Evolutionary conservation across 2,797 vertebrate species (phyloP).

Genomic region (Cygnus olor): DNA sequence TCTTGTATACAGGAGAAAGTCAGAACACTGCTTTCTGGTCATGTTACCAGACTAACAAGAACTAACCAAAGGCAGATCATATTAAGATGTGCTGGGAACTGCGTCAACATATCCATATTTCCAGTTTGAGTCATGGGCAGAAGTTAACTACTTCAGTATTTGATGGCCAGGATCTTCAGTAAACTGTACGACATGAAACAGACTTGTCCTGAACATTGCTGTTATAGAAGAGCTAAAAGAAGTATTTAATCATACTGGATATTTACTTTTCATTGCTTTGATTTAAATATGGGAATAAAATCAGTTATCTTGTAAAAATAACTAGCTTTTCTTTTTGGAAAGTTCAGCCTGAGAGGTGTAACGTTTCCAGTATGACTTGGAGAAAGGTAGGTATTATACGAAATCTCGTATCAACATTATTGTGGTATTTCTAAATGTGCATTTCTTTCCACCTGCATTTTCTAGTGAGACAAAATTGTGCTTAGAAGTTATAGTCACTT

Average conservation of each 20-base stretch:
- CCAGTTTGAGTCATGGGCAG: neutral
- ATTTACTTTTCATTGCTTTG: neutral
- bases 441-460: neutral
- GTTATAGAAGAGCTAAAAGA: neutral
- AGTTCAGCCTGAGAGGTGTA: accelerated
- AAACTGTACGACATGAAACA: neutral
- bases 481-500: neutral
- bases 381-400: neutral
- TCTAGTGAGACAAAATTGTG: neutral
- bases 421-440: neutral
- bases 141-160: neutral
- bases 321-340: neutral
- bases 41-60: neutral
- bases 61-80: neutral
- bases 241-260: neutral
- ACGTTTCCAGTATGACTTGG: neutral
- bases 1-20: neutral
- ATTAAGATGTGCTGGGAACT: neutral
- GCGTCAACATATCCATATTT: neutral
- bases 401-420: neutral
- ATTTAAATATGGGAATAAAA: neutral
- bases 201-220: neutral
- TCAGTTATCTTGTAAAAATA: neutral
- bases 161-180: neutral
- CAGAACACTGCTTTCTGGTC: neutral